Evolutionary conservation across 1,140 invertebrate species (phyloP).

Genomic region (Amphibalanus amphitrite): DNA sequence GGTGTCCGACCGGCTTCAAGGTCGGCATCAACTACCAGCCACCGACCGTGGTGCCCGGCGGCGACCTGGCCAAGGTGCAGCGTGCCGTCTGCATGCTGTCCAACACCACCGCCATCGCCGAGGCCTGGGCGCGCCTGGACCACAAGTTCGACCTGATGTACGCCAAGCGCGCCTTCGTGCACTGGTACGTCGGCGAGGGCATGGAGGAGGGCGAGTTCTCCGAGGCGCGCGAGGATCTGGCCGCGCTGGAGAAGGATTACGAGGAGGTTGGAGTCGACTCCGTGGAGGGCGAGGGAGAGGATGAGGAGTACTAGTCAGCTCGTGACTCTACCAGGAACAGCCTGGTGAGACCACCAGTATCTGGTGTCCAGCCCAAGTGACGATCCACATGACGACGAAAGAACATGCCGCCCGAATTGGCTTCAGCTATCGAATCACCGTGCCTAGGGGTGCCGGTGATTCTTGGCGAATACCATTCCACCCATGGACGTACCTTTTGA

Average conservation of each 20-base stretch:
- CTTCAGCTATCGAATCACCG: too few relatives aligned
- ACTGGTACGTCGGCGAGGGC: slow-evolving; percentile 40
- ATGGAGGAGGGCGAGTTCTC: slow-evolving; percentile 60
- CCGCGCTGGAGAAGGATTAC: slow-evolving; percentile 44
- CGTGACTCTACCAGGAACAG: too few relatives aligned
- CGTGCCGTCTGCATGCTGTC: slow-evolving; percentile 31
- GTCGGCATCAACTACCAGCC: slow-evolving; percentile 34
- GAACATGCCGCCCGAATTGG: too few relatives aligned
- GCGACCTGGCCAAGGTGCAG: slow-evolving; percentile 32
- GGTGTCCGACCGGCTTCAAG: slow-evolving; percentile 76
- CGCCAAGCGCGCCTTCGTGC: slow-evolving; percentile 41
- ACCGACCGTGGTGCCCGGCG: slow-evolving; percentile 34
- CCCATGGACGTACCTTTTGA: too few relatives aligned
- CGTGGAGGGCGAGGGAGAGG: slow-evolving; percentile 9
- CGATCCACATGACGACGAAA: too few relatives aligned
- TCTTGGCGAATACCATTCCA: too few relatives aligned
- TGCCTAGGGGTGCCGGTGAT: too few relatives aligned
- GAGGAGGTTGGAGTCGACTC: slow-evolving; percentile 37
- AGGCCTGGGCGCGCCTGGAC: slow-evolving; percentile 57
- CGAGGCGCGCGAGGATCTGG: slow-evolving; percentile 52
- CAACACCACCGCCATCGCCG: slow-evolving; percentile 49
- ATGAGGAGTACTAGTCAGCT: slow-evolving; percentile 8
- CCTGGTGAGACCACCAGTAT: too few relatives aligned
- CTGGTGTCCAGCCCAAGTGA: too few relatives aligned
- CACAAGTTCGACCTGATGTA: slow-evolving; percentile 71